Base-by-base conservation (phyloP, 2,888 invertebrate genomes). In the Pseudanteris insignis region DNA sequence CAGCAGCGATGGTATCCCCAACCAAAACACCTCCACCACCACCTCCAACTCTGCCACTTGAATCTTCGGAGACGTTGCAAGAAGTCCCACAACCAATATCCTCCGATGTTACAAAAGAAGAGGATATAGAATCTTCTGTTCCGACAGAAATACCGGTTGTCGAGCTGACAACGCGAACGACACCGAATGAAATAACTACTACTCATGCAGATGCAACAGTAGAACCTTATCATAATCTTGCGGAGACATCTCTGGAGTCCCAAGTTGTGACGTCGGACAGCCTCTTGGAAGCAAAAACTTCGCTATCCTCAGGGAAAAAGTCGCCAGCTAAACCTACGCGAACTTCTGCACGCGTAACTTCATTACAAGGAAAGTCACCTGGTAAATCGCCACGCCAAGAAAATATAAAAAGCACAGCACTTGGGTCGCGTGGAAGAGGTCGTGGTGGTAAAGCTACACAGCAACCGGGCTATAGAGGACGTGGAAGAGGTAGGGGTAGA, bases 1-100 rank as follows among this genome's bases (percentile, higher is more conserved):
- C 91, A 0, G 88, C 90, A 6, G 89, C 90, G 1, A 89, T 91
- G 86, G 89, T 91, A 8, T 89, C 90, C 38, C 86, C 89, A 2
- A 76, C 74, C 18, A 77, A 79, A 50, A 70, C 78, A 13, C 71
- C 78, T 7, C 76, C 78, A 2, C 86, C 86, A 1, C 84, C 84
- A 1, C 67, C 62, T 7, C 66, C 66, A 9, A 48, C 66, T 4
- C 63, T 60, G 34, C 68, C 53, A 5, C 21, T 8, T 30, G 55
- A 68, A 9, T 15, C 11, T n/a, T 12, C 41, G 9, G 30, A 41
- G 30, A 13, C 25, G 3, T n/a, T 12, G 4, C 24, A 25, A 15
- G 15, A 38, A 15, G 36, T 36, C 0, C 3, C 24, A 1, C 53
- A 26, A 12, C 40, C 13, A 9, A 6, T 30, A 10, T 36, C 53